Conservation (phyloP, 2,888 invertebrate species). For the Eumerus sabulonum region DNA sequence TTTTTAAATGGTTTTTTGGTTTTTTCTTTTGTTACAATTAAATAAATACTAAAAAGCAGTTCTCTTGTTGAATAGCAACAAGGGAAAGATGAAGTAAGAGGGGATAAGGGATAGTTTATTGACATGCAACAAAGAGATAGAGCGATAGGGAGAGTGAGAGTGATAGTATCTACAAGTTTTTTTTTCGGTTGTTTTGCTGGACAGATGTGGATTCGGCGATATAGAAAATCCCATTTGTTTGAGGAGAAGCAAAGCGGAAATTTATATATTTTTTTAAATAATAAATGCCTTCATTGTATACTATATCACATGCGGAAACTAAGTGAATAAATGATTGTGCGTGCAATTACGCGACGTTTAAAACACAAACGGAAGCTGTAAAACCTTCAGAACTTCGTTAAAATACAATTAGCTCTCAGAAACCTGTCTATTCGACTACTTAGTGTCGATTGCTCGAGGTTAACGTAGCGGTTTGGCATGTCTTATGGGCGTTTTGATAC, state of each 20-base stretch:
- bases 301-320: background rate
- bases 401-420: too few species aligned
- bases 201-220: conserved; percentile 4
- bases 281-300: conserved; percentile 40
- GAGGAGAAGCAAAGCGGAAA: conserved; percentile 23
- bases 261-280: background rate
- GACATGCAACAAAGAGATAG: too few species aligned
- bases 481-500: too few species aligned
- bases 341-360: conserved; percentile 27
- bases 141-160: too few species aligned
- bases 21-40: conserved; percentile 24
- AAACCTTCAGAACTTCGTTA: too few species aligned
- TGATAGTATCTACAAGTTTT: too few species aligned
- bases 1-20: conserved; percentile 26
- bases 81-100: conserved; percentile 5
- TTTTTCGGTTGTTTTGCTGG: too few species aligned
- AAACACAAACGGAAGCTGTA: conserved; percentile 29
- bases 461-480: too few species aligned
- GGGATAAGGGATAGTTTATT: background rate
- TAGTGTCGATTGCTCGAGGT: too few species aligned
- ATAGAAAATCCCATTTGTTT: conserved; percentile 32
- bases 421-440: too few species aligned
- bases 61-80: conserved; percentile 3
- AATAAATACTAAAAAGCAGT: conserved; percentile 36
- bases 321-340: conserved; percentile 52